phyloP scores from a whole-genome alignment of 30 jellyfish, hydroid and myxozoan genomes.

The Hydractinia symbiolongicarpus region DNA sequence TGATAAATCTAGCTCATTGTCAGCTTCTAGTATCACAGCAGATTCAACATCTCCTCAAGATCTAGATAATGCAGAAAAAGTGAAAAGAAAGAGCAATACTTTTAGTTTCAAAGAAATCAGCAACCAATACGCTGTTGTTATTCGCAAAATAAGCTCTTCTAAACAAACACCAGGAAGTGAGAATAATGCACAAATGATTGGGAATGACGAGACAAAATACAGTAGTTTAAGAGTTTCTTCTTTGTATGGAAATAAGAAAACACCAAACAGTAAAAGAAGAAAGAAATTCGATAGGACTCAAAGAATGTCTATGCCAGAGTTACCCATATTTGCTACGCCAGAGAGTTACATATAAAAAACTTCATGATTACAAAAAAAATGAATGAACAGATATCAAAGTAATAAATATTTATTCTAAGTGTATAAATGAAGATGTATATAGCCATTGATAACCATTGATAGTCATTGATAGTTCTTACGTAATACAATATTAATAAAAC shows the following conservation, averaged over 20 bases:
- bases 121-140: background rate
- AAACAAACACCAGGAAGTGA: background rate
- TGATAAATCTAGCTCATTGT: background rate
- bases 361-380: too few relatives aligned
- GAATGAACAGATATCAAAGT: too few relatives aligned
- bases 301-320: conserved; percentile 14
- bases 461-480: too few relatives aligned
- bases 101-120: background rate
- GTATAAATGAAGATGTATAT: too few relatives aligned
- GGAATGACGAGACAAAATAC: background rate
- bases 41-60: background rate
- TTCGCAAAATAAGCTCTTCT: too few relatives aligned
- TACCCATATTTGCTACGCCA: background rate
- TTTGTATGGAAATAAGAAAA: background rate
- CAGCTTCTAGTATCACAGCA: background rate
- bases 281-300: background rate
- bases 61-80: background rate
- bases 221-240: conserved; percentile 1
- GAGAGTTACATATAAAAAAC: conserved; percentile 9
- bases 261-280: background rate
- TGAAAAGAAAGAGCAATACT: background rate
- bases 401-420: too few relatives aligned
- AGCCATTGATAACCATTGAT: too few relatives aligned
- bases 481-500: too few relatives aligned
- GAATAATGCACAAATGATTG: background rate